Base-by-base conservation (phyloP, 2,888 invertebrate genomes). In the Lasiommata megera region DNA sequence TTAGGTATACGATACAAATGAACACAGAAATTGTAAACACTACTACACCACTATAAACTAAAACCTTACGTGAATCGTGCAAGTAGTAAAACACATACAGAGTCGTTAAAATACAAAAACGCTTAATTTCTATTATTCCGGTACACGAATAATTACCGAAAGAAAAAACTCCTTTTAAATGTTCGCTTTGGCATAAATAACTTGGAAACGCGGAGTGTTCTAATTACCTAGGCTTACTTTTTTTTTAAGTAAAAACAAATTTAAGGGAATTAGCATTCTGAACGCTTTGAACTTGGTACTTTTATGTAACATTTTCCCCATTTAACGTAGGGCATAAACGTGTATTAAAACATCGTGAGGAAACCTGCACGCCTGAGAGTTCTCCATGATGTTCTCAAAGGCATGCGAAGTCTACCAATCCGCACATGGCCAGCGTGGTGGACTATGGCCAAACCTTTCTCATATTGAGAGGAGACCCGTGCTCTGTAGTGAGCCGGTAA, bases 131-230 rank as follows among this genome's bases (percentile, higher is more conserved):
- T 44, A 40, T 58, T 57, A 60, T 59, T 57, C 48, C 58, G 38
- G 57, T 54, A 23, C 37, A 54, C 37, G 43, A 44, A 48, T 54
- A 58, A 58, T 61, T 56, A 57, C 41, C 47, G 11, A 56, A 38
- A 50, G 43, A 51, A 51, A 61, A 57, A 55, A 58, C 41, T 55
- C 51, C 38, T 46, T 58, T 60, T 50, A 51, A 64, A 63, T 61
- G 62, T 60, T 62, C 60, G 57, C 57, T 60, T 52, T 59, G 36
- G 50, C 61, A 65, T 62, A 62, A 67, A 63, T 66, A 60, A 63
- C 50, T 60, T 52, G 23, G 43, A 60, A 63, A 60, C 51, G 48
- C 54, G 59, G 59, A 53, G 18, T 29, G 50, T 59, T 47, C 58
- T 60, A 64, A 65, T 61, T 65, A 60, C 57, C 44, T n/a, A 11